Evolutionary conservation across 2,113 vertebrate genomes (phyloP).

Genomic region (Muntiacus muntjak): DNA sequence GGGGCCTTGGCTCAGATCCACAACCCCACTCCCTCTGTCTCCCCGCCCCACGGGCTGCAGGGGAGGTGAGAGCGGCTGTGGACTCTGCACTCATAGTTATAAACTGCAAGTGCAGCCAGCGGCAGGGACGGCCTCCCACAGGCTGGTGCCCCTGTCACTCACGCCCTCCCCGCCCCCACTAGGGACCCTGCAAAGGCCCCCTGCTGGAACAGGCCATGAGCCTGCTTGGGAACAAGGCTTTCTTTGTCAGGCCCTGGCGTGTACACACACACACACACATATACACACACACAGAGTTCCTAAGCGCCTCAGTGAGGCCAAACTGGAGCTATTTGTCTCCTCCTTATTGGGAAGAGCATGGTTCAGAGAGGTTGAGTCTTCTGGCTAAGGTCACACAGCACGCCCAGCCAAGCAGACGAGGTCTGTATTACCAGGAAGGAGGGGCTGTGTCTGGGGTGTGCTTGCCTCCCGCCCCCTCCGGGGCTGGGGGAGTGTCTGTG

Average conservation of each 20-base stretch:
- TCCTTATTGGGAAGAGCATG: neutral
- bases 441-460: neutral
- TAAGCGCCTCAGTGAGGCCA: neutral
- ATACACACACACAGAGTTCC: neutral
- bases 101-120: neutral
- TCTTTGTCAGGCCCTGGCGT: neutral
- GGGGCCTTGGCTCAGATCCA: neutral
- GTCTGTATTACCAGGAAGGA: neutral
- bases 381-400: neutral
- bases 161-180: rapidly evolving
- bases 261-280: too few species aligned
- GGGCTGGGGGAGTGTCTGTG: neutral
- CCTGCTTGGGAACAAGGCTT: conserved; percentile 33
- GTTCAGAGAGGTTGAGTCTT: neutral
- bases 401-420: neutral
- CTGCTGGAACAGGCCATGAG: neutral
- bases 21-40: rapidly evolving
- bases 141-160: neutral
- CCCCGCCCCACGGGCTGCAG: neutral
- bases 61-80: neutral
- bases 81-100: neutral
- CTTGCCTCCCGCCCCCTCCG: rapidly evolving
- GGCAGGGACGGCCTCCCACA: neutral
- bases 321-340: rapidly evolving
- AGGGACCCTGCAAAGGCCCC: neutral